phyloP scores from a whole-genome alignment of 2,888 invertebrate species.

The Graphium colonna region DNA sequence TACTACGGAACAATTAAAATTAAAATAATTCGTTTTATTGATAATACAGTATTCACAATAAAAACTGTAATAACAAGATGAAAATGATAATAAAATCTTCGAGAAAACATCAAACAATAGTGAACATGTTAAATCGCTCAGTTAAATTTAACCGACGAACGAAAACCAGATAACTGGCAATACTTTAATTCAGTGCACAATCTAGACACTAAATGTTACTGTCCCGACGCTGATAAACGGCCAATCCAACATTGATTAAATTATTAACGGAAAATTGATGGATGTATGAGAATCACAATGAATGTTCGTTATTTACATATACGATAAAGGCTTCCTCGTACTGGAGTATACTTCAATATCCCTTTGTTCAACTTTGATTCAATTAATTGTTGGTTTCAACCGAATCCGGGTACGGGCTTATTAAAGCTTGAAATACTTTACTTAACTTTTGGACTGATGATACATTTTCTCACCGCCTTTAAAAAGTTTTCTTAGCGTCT shows the following conservation, averaged over 20 bases:
- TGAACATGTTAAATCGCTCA: background rate
- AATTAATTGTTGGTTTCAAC: background rate
- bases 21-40: background rate
- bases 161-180: background rate
- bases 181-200: constrained; percentile 9
- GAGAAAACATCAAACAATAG: background rate
- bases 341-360: constrained; percentile 1
- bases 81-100: background rate
- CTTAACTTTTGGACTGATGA: background rate
- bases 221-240: constrained; percentile 9
- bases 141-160: background rate
- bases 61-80: background rate
- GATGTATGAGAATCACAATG: constrained; percentile 19
- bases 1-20: too few species aligned
- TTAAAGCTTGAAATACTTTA: constrained; percentile 16
- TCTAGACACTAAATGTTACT: constrained; percentile 20
- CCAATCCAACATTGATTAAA: constrained; percentile 11
- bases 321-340: constrained; percentile 5
- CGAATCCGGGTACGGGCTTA: background rate
- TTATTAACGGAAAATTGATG: constrained; percentile 19
- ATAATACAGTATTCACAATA: background rate
- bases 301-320: constrained; percentile 17
- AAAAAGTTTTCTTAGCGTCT: too few species aligned
- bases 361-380: constrained; percentile 9
- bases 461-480: background rate